Evolutionary conservation across 1,140 invertebrate genomes (phyloP), one percentile per base, ranked within the genome.

Genomic region (Pentalonia nigronervosa): DNA sequence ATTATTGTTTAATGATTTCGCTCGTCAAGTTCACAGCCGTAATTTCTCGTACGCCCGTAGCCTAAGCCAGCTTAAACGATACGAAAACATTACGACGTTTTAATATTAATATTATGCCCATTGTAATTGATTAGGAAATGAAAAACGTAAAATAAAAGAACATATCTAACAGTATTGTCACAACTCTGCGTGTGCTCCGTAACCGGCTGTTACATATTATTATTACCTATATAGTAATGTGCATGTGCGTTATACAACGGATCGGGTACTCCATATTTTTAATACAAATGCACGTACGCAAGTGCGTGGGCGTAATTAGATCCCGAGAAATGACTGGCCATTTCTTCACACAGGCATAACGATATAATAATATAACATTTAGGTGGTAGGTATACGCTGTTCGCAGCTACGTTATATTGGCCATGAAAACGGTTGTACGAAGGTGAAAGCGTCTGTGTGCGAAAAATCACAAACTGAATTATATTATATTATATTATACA

Each of bases 121-220:
- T 89, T 89, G 23, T 89, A 89, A 89, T 89, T 56, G 87, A 56
- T 89, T 89, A 89, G 87, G 87, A 56, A 89, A 89, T 41, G 34
- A 89, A 53, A 88, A 21, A 50, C 21, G 17, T 21, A 88, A 36
- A 11, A 41, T 41, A 45, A 30, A 36, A 30, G 21, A 9, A 47
- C 36, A n/a, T n/a, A n/a, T n/a, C n/a, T n/a, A n/a, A n/a, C n/a
- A n/a, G n/a, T n/a, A n/a, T n/a, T n/a, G n/a, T 67, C n/a, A 67
- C 30, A 67, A n/a, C 30, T 67, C 0, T 14, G 56, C 9, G 4
- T 60, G 17, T 53, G 34, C 87, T 89, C 83, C 90, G 90, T 92
- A 92, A 92, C 45, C 67, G 90, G n/a, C n/a, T n/a, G 47, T 92
- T 92, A 83, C 90, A 83, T 90, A 56, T 89, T n/a, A n/a, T n/a